These are phyloP conservation scores for Sebastes iracundus DNA, from an alignment of 2,797 vertebrate species.

Conservation along the genomic window DNA sequence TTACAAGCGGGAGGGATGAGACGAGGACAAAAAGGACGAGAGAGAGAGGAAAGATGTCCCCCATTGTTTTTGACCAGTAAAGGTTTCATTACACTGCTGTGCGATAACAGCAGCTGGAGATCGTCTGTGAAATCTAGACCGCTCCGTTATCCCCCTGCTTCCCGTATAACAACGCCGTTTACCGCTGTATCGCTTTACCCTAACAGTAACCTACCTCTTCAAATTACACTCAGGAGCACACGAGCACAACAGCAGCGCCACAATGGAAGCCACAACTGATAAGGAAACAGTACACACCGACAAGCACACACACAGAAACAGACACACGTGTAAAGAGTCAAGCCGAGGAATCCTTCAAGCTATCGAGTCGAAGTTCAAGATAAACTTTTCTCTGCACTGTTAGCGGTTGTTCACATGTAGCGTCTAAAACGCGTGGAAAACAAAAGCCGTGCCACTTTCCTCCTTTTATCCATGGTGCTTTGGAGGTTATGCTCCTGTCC, in stretches of 20 bases:
- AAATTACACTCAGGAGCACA: slow-evolving; percentile 59
- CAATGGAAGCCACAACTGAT: slow-evolving; percentile 52
- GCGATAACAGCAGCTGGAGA: slow-evolving; percentile 69
- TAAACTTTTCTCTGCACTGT: background rate
- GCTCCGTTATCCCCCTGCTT: slow-evolving; percentile 66
- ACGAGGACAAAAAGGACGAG: slow-evolving; percentile 27
- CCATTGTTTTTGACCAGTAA: slow-evolving; percentile 46
- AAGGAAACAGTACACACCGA: slow-evolving; percentile 45
- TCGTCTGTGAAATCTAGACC: slow-evolving; percentile 72
- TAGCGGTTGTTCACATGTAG: background rate
- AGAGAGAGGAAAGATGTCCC: slow-evolving; percentile 40
- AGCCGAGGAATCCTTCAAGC: background rate
- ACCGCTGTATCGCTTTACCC: slow-evolving; percentile 74
- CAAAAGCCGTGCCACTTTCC: background rate
- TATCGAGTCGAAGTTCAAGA: background rate
- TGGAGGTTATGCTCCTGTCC: background rate
- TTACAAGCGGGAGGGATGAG: slow-evolving; percentile 20
- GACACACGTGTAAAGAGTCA: background rate
- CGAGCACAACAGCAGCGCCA: slow-evolving; percentile 21
- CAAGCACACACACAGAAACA: background rate
- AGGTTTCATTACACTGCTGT: slow-evolving; percentile 65
- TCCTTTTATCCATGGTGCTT: background rate
- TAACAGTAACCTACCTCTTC: slow-evolving; percentile 74
- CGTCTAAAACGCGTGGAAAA: background rate
- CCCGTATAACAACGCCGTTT: slow-evolving; percentile 69